Conservation (phyloP, 2,797 vertebrate genomes). For the Arremon brunneinucha region DNA sequence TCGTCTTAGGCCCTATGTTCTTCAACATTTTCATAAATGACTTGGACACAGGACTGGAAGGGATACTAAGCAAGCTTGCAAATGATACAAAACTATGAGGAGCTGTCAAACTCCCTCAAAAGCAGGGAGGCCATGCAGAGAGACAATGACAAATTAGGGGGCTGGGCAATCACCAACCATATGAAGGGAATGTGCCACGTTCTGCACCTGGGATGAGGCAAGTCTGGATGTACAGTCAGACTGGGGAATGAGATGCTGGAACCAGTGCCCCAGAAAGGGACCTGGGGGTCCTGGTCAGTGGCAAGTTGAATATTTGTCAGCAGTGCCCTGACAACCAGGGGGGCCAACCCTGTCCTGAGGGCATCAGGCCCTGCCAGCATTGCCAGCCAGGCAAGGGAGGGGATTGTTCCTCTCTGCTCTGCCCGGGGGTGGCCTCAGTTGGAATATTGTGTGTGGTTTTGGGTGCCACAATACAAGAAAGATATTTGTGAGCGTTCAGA, state of each 20-base stretch:
- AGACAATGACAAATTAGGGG: neutral
- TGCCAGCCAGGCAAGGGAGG: rapidly evolving
- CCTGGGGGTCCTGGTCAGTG: neutral
- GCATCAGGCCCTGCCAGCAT: neutral
- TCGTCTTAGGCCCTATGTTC: neutral
- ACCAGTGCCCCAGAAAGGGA: neutral
- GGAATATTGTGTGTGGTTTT: neutral
- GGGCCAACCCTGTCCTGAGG: neutral
- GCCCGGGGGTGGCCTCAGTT: rapidly evolving
- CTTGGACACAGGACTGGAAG: neutral
- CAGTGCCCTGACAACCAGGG: neutral
- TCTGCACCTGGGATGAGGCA: neutral
- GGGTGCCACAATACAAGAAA: neutral
- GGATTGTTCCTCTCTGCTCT: neutral
- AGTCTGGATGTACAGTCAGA: neutral
- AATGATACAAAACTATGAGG: neutral
- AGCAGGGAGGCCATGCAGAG: neutral
- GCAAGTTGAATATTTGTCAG: neutral
- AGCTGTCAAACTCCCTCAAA: neutral
- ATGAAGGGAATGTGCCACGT: neutral
- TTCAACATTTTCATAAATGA: neutral
- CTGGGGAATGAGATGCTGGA: neutral
- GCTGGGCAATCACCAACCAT: neutral
- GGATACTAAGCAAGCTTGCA: neutral
- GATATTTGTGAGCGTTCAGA: neutral